Conservation (phyloP, 2,888 invertebrate species). For the Brachylomia viminalis region DNA sequence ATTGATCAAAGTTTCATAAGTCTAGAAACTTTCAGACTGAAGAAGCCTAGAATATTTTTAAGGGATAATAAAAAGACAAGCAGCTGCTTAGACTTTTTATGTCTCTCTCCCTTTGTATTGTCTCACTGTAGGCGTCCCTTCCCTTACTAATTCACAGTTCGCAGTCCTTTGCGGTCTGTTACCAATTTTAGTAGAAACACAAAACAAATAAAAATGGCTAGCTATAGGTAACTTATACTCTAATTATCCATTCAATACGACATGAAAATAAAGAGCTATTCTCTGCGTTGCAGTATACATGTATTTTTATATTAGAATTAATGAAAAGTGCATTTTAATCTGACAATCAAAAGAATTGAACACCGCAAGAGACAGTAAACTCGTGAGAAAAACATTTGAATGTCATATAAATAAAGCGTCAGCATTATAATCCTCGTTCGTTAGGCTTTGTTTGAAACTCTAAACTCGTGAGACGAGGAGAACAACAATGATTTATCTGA, state of each 20-base stretch:
- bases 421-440: slow-evolving; percentile 46
- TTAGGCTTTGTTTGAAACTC: slow-evolving; percentile 57
- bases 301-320: slow-evolving; percentile 4
- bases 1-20: slow-evolving; percentile 7
- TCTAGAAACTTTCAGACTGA: neutral
- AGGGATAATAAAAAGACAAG: slow-evolving; percentile 11
- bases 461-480: slow-evolving; percentile 63
- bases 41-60: slow-evolving; percentile 1
- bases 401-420: slow-evolving; percentile 44
- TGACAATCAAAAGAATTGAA: slow-evolving; percentile 33
- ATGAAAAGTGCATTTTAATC: neutral
- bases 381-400: slow-evolving; percentile 62
- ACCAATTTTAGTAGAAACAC: neutral
- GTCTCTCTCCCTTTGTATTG: neutral
- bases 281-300: neutral
- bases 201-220: neutral
- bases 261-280: neutral
- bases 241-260: neutral
- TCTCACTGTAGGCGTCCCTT: slow-evolving; percentile 1
- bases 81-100: slow-evolving; percentile 12
- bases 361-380: slow-evolving; percentile 35
- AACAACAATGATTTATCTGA: slow-evolving; percentile 40
- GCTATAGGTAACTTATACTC: neutral
- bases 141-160: neutral
- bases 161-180: neutral